Evolutionary conservation across 2,888 invertebrate species (phyloP).

Genomic region (Parasteatoda lunata): DNA sequence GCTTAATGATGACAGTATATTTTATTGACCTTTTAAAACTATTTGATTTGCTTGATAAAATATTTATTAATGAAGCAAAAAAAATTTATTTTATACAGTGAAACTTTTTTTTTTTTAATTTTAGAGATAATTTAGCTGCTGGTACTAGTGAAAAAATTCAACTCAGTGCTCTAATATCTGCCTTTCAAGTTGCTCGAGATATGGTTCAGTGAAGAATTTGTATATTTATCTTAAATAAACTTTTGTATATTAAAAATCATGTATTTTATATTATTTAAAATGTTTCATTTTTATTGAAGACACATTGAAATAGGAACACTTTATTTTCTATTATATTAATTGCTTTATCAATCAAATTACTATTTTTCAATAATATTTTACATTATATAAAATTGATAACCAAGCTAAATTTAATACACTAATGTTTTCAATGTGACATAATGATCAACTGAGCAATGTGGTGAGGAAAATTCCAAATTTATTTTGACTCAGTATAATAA

Average conservation of each 20-base stretch:
- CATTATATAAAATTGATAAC: too few species aligned
- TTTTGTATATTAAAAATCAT: too few species aligned
- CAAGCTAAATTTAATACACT: too few species aligned
- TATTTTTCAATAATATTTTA: neutral
- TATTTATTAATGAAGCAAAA: neutral
- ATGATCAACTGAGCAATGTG: too few species aligned
- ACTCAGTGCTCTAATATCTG: conserved; percentile 87
- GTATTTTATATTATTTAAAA: too few species aligned
- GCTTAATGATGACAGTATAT: too few species aligned
- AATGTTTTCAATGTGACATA: too few species aligned
- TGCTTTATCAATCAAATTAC: neutral
- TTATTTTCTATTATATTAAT: neutral
- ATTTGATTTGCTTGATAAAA: neutral
- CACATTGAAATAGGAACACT: too few species aligned
- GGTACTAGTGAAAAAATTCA: conserved; percentile 95
- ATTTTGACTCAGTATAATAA: too few species aligned
- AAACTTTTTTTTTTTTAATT: conserved; percentile 60
- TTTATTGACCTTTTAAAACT: too few species aligned
- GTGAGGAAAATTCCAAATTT: too few species aligned
- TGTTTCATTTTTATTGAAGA: too few species aligned
- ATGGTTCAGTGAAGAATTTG: conserved; percentile 45
- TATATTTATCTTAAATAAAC: neutral
- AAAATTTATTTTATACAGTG: neutral
- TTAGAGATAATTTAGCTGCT: conserved; percentile 82
- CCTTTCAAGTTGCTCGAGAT: conserved; percentile 70